Evolutionary conservation across 2,797 vertebrate genomes (phyloP).

Genomic region (Brachyrhaphis roseni): DNA sequence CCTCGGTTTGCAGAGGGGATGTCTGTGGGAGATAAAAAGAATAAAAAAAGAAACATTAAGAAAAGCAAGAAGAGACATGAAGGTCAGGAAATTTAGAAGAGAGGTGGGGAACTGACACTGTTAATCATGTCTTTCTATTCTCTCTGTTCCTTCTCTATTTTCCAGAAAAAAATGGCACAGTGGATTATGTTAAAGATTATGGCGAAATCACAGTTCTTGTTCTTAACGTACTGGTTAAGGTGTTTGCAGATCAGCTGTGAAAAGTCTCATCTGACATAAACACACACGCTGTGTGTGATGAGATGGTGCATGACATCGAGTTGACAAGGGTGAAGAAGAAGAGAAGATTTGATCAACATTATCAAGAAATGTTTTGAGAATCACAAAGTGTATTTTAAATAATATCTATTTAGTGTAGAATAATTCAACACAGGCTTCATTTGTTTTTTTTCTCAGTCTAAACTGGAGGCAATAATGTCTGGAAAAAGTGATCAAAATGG

Average conservation of each 20-base stretch:
- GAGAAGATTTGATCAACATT: neutral
- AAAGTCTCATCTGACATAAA: neutral
- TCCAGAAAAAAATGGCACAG: too few relatives aligned
- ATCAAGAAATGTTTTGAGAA: neutral
- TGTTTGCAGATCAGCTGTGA: neutral
- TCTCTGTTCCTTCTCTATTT: neutral
- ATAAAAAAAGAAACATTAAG: neutral
- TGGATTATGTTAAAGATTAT: neutral
- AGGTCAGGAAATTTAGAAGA: conserved; percentile 15
- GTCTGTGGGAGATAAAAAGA: conserved; percentile 7
- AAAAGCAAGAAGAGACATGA: conserved; percentile 19
- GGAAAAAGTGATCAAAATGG: neutral
- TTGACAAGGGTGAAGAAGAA: neutral
- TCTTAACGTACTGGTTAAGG: neutral
- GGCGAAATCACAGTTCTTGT: neutral
- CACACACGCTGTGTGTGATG: neutral
- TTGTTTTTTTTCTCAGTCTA: neutral
- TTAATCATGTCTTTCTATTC: conserved; percentile 31
- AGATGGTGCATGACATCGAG: neutral
- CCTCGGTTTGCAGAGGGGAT: conserved; percentile 27
- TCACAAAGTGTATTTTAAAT: neutral
- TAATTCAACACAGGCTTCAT: neutral
- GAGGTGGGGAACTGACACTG: conserved; percentile 26
- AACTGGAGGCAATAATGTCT: neutral
- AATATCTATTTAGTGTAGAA: neutral